Percentiles rank a stretch among this genome's conserved stretches.
phyloP scores from a whole-genome alignment of 2,888 invertebrate species.

The Chalcis sispes region DNA sequence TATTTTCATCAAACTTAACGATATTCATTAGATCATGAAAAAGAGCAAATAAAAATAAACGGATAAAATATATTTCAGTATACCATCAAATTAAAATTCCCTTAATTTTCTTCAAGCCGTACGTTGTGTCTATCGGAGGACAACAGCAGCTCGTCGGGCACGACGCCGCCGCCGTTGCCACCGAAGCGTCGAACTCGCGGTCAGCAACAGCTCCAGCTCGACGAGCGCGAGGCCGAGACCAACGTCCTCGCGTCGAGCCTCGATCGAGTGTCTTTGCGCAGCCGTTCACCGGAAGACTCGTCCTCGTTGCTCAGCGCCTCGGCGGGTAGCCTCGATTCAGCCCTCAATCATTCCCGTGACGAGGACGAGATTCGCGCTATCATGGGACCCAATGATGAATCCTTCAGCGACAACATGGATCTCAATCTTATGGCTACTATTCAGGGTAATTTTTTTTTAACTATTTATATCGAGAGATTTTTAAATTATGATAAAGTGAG shows the following conservation, averaged over 20 bases:
- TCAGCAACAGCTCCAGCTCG: constrained; percentile 75
- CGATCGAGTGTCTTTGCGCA: constrained; percentile 85
- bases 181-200: constrained; percentile 83
- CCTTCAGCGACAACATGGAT: constrained; percentile 74
- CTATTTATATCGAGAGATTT: constrained; percentile 9
- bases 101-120: constrained; percentile 5
- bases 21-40: too few relatives aligned
- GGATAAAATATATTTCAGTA: too few relatives aligned
- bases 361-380: constrained; percentile 85
- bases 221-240: constrained; percentile 71
- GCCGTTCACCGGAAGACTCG: constrained; percentile 85
- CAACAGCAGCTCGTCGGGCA: constrained; percentile 79
- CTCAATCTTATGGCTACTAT: constrained; percentile 74
- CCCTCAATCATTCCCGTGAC: constrained; percentile 90
- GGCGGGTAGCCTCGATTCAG: constrained; percentile 91
- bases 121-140: constrained; percentile 61
- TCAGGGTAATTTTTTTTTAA: constrained; percentile 73
- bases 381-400: constrained; percentile 78
- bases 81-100: too few relatives aligned
- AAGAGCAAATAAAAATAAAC: too few relatives aligned
- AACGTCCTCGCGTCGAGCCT: constrained; percentile 81
- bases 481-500: too few relatives aligned
- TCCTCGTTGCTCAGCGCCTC: constrained; percentile 83
- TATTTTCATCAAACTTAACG: too few relatives aligned
- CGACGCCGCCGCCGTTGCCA: constrained; percentile 86